These are phyloP conservation scores for Champsocephalus esox DNA, from an alignment of 2,797 vertebrate species.

Conservation along the genomic window DNA sequence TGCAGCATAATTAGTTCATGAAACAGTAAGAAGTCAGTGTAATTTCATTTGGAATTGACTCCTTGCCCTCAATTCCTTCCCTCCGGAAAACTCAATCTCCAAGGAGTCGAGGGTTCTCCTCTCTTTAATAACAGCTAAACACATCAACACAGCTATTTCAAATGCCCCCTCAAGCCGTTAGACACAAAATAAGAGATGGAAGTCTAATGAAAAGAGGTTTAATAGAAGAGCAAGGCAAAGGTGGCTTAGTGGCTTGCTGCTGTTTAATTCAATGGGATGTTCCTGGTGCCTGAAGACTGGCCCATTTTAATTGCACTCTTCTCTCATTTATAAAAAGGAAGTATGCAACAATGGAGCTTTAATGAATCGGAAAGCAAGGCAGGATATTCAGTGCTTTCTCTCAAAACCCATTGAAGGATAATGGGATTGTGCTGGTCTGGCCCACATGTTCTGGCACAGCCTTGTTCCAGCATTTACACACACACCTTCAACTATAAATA, in stretches of 20 bases:
- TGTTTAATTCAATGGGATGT: conserved; percentile 82
- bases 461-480: conserved; percentile 16
- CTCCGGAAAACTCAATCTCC: conserved; percentile 76
- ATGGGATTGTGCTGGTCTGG: conserved; percentile 62
- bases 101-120: conserved; percentile 71
- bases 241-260: conserved; percentile 77
- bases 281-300: conserved; percentile 74
- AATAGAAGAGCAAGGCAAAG: conserved; percentile 79
- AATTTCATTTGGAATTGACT: conserved; percentile 78
- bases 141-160: conserved; percentile 73
- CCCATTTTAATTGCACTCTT: conserved; percentile 80
- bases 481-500: not conserved
- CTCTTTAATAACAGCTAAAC: conserved; percentile 79
- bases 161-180: conserved; percentile 68
- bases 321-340: conserved; percentile 76
- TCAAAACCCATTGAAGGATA: conserved; percentile 46
- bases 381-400: conserved; percentile 55
- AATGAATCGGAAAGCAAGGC: conserved; percentile 71
- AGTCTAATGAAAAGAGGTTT: conserved; percentile 85
- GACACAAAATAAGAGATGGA: conserved; percentile 78
- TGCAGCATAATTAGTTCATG: conserved; percentile 71
- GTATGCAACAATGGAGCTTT: conserved; percentile 66
- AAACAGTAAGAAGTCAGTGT: conserved; percentile 71
- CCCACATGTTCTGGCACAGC: conserved; percentile 46
- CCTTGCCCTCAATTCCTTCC: conserved; percentile 68